These are phyloP conservation scores for Quiscalus mexicanus DNA, from an alignment of 2,113 vertebrate species.

Conservation along the genomic window DNA sequence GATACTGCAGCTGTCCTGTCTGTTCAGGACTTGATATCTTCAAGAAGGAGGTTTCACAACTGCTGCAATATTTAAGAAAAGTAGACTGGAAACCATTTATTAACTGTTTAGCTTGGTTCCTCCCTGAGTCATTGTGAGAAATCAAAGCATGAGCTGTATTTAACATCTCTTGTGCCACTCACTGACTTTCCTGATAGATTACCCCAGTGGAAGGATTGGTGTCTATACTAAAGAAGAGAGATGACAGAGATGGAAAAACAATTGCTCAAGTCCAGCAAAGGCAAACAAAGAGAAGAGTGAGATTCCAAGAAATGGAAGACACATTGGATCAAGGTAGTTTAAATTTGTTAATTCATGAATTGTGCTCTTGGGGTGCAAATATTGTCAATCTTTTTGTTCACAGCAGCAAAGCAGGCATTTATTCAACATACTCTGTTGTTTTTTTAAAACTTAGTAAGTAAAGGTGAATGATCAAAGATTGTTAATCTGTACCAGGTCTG, in stretches of 20 bases:
- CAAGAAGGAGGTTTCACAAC: neutral
- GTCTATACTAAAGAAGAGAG: conserved; percentile 93
- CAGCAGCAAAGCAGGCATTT: neutral
- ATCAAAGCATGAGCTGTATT: fast-evolving
- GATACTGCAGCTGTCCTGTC: neutral
- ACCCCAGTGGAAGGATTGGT: conserved; percentile 86
- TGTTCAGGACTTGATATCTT: neutral
- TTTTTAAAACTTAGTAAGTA: neutral
- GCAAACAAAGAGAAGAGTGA: conserved; percentile 86
- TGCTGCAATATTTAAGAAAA: neutral
- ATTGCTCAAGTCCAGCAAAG: conserved; percentile 72
- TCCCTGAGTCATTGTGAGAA: neutral
- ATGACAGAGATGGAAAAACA: conserved; percentile 60
- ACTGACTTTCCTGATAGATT: conserved; percentile 72
- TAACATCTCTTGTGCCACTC: neutral
- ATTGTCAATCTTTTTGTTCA: neutral
- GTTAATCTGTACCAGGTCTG: neutral
- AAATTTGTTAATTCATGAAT: neutral
- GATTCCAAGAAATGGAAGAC: conserved; percentile 91
- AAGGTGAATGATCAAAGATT: neutral
- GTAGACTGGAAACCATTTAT: neutral
- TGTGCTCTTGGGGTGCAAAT: neutral
- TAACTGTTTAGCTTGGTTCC: neutral
- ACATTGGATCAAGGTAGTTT: conserved; percentile 85
- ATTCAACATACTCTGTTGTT: neutral